These are phyloP conservation scores for Belonocnema kinseyi DNA, from an alignment of 1,140 invertebrate genomes.

Conservation along the genomic window DNA sequence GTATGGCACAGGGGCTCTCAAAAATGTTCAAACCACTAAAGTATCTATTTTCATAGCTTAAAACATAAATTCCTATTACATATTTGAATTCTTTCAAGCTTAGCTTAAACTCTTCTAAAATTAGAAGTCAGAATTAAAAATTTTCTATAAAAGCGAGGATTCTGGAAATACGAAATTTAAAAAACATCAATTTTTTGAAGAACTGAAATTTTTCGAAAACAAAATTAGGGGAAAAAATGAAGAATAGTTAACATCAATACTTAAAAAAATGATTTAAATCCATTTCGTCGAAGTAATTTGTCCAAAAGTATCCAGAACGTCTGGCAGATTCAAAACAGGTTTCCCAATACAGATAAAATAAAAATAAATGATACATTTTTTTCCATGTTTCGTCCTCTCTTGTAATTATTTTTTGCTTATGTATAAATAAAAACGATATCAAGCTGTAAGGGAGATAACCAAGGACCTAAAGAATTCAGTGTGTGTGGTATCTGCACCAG, in stretches of 20 bases:
- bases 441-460: not conserved
- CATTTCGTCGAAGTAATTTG: constrained; percentile 48
- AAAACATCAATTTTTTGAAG: too few species aligned
- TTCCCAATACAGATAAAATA: constrained; percentile 42
- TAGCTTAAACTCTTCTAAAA: not conserved
- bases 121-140: too few species aligned
- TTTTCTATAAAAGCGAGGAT: too few species aligned
- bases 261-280: too few species aligned
- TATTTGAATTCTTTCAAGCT: not conserved
- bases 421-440: constrained; percentile 44
- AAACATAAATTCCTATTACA: not conserved
- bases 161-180: too few species aligned
- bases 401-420: constrained; percentile 50
- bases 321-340: constrained; percentile 55
- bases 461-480: not conserved
- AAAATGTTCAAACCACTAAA: not conserved
- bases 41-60: not conserved
- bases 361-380: constrained; percentile 52
- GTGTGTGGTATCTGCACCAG: not conserved
- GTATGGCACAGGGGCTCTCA: constrained; percentile 18
- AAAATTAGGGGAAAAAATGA: too few species aligned
- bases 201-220: too few species aligned
- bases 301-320: constrained; percentile 33
- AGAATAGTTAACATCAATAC: too few species aligned
- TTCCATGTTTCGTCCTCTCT: constrained; percentile 49